Evolutionary conservation across 2,888 invertebrate species (phyloP).

Genomic region (Germaria angustata): DNA sequence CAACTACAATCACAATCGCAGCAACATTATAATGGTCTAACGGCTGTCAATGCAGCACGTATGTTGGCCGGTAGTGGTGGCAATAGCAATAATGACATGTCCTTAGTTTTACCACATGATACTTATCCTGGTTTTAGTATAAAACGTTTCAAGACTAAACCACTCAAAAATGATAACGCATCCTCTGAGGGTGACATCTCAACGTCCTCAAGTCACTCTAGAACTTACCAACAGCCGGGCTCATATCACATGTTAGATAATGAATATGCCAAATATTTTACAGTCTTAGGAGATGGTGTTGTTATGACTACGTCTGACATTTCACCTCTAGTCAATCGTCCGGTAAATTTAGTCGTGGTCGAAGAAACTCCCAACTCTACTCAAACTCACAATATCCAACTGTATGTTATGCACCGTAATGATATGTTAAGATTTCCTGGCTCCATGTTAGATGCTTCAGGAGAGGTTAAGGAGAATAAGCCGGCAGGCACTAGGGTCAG

Average conservation of each 20-base stretch:
- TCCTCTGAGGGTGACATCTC: slow-evolving; percentile 47
- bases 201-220: not conserved
- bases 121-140: slow-evolving; percentile 94
- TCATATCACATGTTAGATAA: slow-evolving; percentile 87
- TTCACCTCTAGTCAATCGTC: slow-evolving; percentile 88
- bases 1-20: slow-evolving; percentile 12
- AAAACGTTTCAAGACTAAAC: slow-evolving; percentile 85
- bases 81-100: slow-evolving; percentile 75
- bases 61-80: slow-evolving; percentile 73
- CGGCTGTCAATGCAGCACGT: slow-evolving; percentile 75
- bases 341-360: slow-evolving; percentile 89
- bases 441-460: slow-evolving; percentile 83
- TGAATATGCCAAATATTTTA: slow-evolving; percentile 91
- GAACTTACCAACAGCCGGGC: slow-evolving; percentile 63
- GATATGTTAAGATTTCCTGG: slow-evolving; percentile 90
- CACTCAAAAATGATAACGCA: slow-evolving; percentile 66
- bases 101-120: slow-evolving; percentile 90
- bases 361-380: slow-evolving; percentile 91
- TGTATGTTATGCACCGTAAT: slow-evolving; percentile 90
- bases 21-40: slow-evolving; percentile 68
- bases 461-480: slow-evolving; percentile 89
- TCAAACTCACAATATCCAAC: slow-evolving; percentile 88
- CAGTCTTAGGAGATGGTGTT: slow-evolving; percentile 91
- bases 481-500: slow-evolving; percentile 86
- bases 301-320: slow-evolving; percentile 95